Conservation (phyloP, 1,140 invertebrate genomes). For the Pantala flavescens region DNA sequence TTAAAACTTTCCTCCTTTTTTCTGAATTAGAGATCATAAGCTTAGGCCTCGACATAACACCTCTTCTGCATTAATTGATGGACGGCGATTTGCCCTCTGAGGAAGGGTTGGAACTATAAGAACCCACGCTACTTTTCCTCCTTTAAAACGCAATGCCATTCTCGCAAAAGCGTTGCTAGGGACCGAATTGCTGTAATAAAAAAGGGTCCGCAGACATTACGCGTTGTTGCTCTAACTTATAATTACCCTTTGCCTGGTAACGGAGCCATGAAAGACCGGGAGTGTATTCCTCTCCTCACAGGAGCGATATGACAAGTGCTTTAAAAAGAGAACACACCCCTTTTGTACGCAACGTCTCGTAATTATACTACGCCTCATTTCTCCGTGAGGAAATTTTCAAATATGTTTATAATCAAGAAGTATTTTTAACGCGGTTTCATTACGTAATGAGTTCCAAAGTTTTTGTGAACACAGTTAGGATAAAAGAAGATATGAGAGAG, state of each 20-base stretch:
- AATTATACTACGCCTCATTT: no score
- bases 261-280: neutral
- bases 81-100: neutral
- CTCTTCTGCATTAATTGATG: neutral
- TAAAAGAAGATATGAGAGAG: no score
- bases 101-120: neutral
- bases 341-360: no score
- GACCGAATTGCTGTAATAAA: neutral
- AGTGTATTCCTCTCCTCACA: no score
- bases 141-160: neutral
- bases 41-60: neutral
- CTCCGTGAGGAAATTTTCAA: no score
- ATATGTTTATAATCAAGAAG: no score
- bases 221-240: neutral
- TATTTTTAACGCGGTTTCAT: no score
- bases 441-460: no score
- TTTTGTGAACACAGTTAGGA: no score
- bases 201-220: neutral
- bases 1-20: slow-evolving; percentile 3
- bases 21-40: slow-evolving; percentile 7
- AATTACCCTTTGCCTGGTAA: neutral
- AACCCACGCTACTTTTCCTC: neutral
- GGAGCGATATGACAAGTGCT: no score
- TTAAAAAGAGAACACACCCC: no score
- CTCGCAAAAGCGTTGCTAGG: neutral